These are phyloP conservation scores for Dasypolia templi DNA, from an alignment of 2,888 invertebrate species.

Conservation along the genomic window DNA sequence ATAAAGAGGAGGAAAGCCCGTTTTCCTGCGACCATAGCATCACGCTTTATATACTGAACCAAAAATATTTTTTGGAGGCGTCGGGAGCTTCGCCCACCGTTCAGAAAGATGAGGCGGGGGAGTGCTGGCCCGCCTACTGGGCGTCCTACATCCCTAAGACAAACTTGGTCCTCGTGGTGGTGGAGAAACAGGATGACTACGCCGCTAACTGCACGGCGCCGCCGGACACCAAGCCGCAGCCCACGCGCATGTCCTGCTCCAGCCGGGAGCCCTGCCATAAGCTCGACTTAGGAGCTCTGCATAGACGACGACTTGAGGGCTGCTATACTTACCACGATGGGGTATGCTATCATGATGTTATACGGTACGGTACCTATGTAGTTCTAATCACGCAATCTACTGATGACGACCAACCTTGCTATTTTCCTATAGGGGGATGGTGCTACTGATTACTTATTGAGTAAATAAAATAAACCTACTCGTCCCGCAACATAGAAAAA, in stretches of 20 bases:
- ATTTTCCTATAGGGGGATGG: not conserved
- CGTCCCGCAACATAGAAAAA: too few species aligned
- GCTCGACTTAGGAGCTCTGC: conserved; percentile 92
- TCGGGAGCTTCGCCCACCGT: conserved; percentile 79
- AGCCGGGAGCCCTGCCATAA: conserved; percentile 94
- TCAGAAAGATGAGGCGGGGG: conserved; percentile 74
- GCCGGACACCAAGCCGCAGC: conserved; percentile 90
- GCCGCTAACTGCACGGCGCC: conserved; percentile 85
- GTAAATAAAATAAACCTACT: not conserved
- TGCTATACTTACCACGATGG: conserved; percentile 94
- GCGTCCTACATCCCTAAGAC: conserved; percentile 94
- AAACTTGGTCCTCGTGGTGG: conserved; percentile 94
- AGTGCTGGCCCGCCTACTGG: conserved; percentile 90
- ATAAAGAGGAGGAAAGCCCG: conserved; percentile 81
- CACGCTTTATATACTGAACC: conserved; percentile 92
- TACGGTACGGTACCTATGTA: not conserved
- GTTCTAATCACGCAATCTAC: not conserved
- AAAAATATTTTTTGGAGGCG: conserved; percentile 86
- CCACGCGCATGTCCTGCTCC: conserved; percentile 79
- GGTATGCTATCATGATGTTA: conserved; percentile 80
- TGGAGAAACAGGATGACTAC: conserved; percentile 86
- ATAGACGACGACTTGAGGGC: conserved; percentile 92
- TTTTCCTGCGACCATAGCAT: conserved; percentile 94
- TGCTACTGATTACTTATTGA: not conserved
- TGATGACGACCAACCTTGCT: not conserved